These are phyloP conservation scores for Poecilia gillii DNA, from an alignment of 2,797 vertebrate species.

Conservation along the genomic window DNA sequence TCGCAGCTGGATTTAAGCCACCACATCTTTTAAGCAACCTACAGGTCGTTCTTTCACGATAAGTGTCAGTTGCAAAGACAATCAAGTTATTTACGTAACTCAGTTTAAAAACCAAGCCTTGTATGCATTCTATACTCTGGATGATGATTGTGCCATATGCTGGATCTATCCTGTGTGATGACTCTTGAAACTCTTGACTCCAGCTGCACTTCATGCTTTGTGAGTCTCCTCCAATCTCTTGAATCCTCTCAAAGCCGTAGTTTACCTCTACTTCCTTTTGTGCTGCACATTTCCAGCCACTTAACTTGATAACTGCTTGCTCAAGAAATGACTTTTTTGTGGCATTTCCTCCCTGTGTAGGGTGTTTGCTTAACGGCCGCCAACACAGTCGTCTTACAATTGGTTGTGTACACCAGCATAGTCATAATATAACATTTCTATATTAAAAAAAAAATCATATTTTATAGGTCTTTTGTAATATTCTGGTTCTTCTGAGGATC, in stretches of 20 bases:
- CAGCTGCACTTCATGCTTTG: background rate
- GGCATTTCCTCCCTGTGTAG: background rate
- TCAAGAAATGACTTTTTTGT: background rate
- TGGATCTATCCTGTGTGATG: background rate
- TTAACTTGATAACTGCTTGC: background rate
- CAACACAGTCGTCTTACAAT: background rate
- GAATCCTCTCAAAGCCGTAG: background rate
- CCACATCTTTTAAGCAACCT: background rate
- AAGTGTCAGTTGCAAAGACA: background rate
- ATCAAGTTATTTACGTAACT: background rate
- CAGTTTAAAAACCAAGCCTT: background rate
- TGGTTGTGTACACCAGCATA: background rate
- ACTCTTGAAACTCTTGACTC: background rate
- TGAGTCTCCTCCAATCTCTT: background rate
- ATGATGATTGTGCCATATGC: background rate
- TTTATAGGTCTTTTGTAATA: background rate
- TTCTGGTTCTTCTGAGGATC: background rate
- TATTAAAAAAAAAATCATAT: background rate
- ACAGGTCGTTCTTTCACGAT: background rate
- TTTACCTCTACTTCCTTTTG: background rate
- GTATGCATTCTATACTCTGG: background rate
- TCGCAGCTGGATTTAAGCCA: background rate
- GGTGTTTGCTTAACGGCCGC: background rate
- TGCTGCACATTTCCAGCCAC: background rate
- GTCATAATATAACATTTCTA: background rate